Evolutionary conservation across 1,140 invertebrate genomes (phyloP).

Genomic region (Ceratoteleas bidentatus): DNA sequence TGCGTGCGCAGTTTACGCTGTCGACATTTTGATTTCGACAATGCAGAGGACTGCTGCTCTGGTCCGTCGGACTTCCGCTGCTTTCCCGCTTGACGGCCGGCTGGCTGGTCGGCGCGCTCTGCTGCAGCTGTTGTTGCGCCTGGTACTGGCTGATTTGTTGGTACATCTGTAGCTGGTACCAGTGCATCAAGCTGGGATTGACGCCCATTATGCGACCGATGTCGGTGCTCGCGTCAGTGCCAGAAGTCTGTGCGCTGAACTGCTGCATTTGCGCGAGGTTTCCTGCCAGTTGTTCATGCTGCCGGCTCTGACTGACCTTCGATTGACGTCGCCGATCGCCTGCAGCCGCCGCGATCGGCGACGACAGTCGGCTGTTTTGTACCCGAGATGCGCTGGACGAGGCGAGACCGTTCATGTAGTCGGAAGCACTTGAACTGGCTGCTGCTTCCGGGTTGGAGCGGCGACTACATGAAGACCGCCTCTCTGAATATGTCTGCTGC

Average conservation of each 20-base stretch:
- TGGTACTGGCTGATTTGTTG: conserved; percentile 36
- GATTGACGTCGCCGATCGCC: no score
- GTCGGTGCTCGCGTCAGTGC: no score
- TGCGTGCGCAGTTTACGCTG: no score
- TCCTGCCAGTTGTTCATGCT: no score
- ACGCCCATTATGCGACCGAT: conserved; percentile 17
- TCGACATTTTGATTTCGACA: conserved; percentile 43
- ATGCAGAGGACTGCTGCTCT: conserved; percentile 19
- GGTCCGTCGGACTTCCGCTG: conserved; percentile 70
- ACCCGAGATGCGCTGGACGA: not conserved
- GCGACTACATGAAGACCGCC: no score
- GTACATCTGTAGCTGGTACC: conserved; percentile 49
- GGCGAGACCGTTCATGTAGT: conserved; percentile 11
- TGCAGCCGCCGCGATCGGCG: conserved; percentile 17
- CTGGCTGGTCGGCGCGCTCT: conserved; percentile 67
- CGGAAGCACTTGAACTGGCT: not conserved
- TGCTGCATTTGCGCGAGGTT: not conserved
- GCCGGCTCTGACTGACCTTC: no score
- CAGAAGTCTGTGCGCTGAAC: not conserved
- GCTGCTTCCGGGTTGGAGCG: conserved; percentile 14
- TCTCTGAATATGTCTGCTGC: conserved; percentile 62
- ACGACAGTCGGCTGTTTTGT: conserved; percentile 24
- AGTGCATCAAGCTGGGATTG: conserved; percentile 2
- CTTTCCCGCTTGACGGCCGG: conserved; percentile 59
- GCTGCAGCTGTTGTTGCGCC: conserved; percentile 38